A percentile compares a stretch with the other conserved stretches of the same genome.
phyloP scores from a whole-genome alignment of 2,797 vertebrate species.

The Syndactyla subalaris region DNA sequence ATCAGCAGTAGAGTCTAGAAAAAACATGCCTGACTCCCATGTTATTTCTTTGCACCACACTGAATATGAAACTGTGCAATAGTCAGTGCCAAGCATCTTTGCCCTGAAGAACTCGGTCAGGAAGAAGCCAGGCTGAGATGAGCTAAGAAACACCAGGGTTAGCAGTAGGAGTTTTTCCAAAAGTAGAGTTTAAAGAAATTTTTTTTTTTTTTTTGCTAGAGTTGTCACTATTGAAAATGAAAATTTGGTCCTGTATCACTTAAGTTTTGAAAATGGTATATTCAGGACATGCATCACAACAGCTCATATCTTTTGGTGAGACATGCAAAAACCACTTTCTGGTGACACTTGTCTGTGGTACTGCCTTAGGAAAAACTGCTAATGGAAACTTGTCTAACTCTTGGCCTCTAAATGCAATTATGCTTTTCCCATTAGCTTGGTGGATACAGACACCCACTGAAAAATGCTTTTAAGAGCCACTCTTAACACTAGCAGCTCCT shows the following conservation, averaged over 20 bases:
- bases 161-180: neutral
- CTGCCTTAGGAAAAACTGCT: slow-evolving; percentile 13
- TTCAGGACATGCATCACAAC: neutral
- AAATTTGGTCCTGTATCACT: neutral
- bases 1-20: slow-evolving; percentile 26
- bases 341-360: slow-evolving; percentile 1
- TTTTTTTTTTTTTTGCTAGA: neutral
- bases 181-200: neutral
- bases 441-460: neutral
- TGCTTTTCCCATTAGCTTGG: neutral
- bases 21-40: slow-evolving; percentile 5
- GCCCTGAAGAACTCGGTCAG: slow-evolving; percentile 23
- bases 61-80: neutral
- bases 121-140: neutral
- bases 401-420: neutral
- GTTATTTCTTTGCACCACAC: neutral
- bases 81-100: slow-evolving; percentile 15
- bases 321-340: neutral
- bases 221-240: neutral
- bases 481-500: neutral
- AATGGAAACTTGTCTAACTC: slow-evolving; percentile 1
- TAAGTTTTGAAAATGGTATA: neutral
- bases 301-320: neutral
- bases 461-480: slow-evolving; percentile 20
- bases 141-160: neutral